These are phyloP conservation scores for Miltochrista miniata DNA, from an alignment of 2,888 invertebrate species.

Conservation along the genomic window DNA sequence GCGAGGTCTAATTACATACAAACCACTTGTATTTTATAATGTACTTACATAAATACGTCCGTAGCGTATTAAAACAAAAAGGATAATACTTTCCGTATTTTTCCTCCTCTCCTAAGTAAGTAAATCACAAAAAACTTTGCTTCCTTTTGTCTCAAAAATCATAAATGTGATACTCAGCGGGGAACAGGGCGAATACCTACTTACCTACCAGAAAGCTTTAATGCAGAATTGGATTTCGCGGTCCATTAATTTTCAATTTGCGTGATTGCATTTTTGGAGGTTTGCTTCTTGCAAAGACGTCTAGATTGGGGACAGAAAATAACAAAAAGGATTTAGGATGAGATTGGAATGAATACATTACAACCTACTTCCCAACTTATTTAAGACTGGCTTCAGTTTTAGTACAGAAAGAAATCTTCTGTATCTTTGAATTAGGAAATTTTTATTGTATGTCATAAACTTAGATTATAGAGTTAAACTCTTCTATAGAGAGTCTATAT, in stretches of 20 bases:
- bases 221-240: slow-evolving; percentile 82
- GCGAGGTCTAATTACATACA: no score
- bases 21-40: no score
- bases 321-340: slow-evolving; percentile 69
- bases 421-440: neutral
- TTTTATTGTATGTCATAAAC: slow-evolving; percentile 14
- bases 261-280: slow-evolving; percentile 82
- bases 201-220: slow-evolving; percentile 70
- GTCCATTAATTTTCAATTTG: slow-evolving; percentile 83
- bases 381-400: slow-evolving; percentile 19
- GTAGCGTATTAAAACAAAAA: neutral
- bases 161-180: slow-evolving; percentile 38
- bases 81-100: neutral
- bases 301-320: slow-evolving; percentile 69
- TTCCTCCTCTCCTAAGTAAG: slow-evolving; percentile 1
- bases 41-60: no score
- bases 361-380: slow-evolving; percentile 35
- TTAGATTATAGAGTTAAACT: no score
- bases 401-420: slow-evolving; percentile 9
- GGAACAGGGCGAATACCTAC: slow-evolving; percentile 54
- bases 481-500: slow-evolving; percentile 5
- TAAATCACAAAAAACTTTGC: slow-evolving; percentile 5
- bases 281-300: slow-evolving; percentile 74
- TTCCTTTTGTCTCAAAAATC: slow-evolving; percentile 27
- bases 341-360: slow-evolving; percentile 72